These are phyloP conservation scores for Sebastes elongatus DNA, from an alignment of 2,797 vertebrate species.

Conservation along the genomic window DNA sequence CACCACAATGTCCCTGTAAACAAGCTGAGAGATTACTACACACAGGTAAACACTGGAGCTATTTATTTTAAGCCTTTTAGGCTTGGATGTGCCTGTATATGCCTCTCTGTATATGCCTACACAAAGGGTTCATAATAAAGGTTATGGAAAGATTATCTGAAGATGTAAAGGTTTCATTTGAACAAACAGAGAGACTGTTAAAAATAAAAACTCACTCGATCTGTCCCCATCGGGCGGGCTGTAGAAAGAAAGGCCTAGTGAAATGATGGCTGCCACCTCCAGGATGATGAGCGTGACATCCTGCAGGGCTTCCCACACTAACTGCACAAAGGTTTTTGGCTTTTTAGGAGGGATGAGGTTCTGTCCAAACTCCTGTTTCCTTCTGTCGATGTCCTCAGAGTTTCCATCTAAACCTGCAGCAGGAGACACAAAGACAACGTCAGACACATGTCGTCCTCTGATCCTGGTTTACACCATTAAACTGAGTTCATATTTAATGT, in stretches of 20 bases:
- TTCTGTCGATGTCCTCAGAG: conserved; percentile 88
- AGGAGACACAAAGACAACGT: conserved; percentile 34
- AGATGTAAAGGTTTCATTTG: background rate
- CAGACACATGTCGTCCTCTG: background rate
- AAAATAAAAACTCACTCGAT: conserved; percentile 84
- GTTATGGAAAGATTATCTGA: background rate
- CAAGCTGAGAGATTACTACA: too few species aligned
- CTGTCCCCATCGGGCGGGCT: conserved; percentile 89
- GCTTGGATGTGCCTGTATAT: background rate
- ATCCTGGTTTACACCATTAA: background rate
- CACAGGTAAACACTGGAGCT: background rate
- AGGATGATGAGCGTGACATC: conserved; percentile 98
- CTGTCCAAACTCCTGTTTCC: conserved; percentile 93
- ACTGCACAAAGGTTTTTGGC: conserved; percentile 98
- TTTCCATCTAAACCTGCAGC: conserved; percentile 90
- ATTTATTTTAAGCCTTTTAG: background rate
- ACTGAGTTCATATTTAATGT: background rate
- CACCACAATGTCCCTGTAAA: background rate
- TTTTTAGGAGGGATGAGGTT: conserved; percentile 99
- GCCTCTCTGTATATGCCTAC: background rate
- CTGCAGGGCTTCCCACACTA: conserved; percentile 98
- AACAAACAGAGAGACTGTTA: background rate
- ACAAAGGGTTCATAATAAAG: background rate
- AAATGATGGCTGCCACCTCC: conserved; percentile 96
- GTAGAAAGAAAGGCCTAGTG: conserved; percentile 96